phyloP scores from a whole-genome alignment of 2,113 vertebrate genomes.

The Felis catus region DNA sequence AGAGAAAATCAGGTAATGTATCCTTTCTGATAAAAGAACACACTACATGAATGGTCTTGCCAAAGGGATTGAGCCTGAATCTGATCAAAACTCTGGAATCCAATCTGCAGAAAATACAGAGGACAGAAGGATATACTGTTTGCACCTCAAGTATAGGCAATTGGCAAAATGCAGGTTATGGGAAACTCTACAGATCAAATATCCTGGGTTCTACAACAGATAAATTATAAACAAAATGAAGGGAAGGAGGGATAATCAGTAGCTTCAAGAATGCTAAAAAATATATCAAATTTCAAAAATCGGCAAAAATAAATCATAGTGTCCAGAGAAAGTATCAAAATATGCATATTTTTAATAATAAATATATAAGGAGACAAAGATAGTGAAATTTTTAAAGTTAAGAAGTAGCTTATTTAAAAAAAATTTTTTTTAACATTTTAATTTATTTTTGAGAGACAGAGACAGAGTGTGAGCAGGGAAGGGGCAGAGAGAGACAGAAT shows the following conservation, averaged over 20 bases:
- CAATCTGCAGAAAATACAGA: neutral
- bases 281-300: neutral
- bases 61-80: neutral
- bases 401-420: neutral
- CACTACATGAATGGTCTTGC: neutral
- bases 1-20: neutral
- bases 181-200: neutral
- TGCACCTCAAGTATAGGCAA: neutral
- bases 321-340: neutral
- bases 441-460: too few species aligned
- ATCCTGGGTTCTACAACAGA: accelerated
- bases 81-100: neutral
- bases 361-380: neutral
- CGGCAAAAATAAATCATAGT: neutral
- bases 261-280: neutral
- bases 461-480: too few species aligned
- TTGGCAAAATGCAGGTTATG: neutral
- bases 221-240: neutral
- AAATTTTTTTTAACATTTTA: too few species aligned
- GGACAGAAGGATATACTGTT: neutral
- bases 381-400: neutral
- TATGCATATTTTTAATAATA: neutral
- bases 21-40: neutral
- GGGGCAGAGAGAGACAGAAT: too few species aligned
- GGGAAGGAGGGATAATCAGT: accelerated